Evolutionary conservation across 2,113 vertebrate genomes (phyloP).

Genomic region (Stercorarius parasiticus): DNA sequence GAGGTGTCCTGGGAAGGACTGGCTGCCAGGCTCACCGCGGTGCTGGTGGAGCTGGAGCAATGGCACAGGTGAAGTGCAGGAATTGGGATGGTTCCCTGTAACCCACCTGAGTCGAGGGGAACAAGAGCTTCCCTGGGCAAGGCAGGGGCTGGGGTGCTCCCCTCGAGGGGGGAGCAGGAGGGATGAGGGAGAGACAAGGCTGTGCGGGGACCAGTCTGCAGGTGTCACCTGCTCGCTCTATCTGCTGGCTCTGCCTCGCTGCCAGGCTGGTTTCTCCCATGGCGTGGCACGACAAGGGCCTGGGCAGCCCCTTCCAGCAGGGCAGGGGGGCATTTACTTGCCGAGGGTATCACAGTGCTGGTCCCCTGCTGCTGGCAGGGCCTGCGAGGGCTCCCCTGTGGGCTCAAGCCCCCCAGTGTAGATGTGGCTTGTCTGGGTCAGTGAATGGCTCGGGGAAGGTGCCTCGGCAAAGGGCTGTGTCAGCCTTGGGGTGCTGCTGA

Average conservation of each 20-base stretch:
- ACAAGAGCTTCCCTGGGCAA: neutral
- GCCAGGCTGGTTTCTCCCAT: neutral
- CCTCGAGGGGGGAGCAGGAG: neutral
- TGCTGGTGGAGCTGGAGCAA: neutral
- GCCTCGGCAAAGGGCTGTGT: neutral
- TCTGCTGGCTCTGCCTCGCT: rapidly evolving
- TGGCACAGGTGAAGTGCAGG: neutral
- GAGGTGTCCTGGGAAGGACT: neutral
- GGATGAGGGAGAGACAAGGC: neutral
- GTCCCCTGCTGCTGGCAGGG: rapidly evolving
- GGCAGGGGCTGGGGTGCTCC: neutral
- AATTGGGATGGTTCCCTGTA: neutral
- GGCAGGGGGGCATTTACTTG: neutral
- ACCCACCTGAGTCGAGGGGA: rapidly evolving
- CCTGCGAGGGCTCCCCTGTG: neutral
- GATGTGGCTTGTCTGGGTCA: neutral
- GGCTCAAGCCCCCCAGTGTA: neutral
- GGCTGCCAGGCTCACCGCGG: neutral
- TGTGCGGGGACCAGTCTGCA: neutral
- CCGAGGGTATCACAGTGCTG: neutral
- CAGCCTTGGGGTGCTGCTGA: neutral
- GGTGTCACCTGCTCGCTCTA: rapidly evolving
- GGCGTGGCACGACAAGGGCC: neutral
- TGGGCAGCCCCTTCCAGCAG: neutral
- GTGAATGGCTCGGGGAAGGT: neutral